Conservation (phyloP, 1,140 invertebrate genomes). For the Eurytemora carolleeae region DNA sequence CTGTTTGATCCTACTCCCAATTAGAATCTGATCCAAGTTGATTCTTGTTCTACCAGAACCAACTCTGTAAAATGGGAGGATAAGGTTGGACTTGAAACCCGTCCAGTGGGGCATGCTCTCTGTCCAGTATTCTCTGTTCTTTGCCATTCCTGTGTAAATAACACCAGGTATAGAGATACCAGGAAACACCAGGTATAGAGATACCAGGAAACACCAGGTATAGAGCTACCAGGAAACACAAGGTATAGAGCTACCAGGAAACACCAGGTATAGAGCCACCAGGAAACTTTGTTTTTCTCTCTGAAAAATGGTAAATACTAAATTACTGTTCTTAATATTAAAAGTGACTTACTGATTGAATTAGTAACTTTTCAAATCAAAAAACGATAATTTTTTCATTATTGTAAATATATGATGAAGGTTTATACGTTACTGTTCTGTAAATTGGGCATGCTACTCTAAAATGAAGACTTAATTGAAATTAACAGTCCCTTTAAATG, state of each 20-base stretch:
- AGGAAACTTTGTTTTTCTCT: not conserved
- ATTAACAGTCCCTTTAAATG: not conserved
- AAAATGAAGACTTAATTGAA: too few species aligned
- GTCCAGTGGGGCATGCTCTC: not conserved
- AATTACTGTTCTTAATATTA: not conserved
- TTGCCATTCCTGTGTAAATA: not conserved
- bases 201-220: not conserved
- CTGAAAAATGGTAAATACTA: not conserved
- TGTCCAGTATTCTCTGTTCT: not conserved
- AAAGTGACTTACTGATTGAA: not conserved
- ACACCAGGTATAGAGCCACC: not conserved
- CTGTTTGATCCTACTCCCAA: too few species aligned
- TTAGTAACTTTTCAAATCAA: not conserved
- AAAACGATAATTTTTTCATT: not conserved
- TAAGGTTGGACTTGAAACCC: not conserved
- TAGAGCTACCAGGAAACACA: too few species aligned
- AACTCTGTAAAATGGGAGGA: slow-evolving; percentile 5
- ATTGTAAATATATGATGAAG: not conserved
- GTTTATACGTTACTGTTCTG: too few species aligned
- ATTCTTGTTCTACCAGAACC: not conserved
- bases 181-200: not conserved
- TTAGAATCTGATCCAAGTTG: too few species aligned
- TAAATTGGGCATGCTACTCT: too few species aligned
- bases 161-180: not conserved
- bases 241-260: not conserved